These are phyloP conservation scores for Heliconius hewitsoni DNA, from an alignment of 1,140 invertebrate species.

Conservation along the genomic window DNA sequence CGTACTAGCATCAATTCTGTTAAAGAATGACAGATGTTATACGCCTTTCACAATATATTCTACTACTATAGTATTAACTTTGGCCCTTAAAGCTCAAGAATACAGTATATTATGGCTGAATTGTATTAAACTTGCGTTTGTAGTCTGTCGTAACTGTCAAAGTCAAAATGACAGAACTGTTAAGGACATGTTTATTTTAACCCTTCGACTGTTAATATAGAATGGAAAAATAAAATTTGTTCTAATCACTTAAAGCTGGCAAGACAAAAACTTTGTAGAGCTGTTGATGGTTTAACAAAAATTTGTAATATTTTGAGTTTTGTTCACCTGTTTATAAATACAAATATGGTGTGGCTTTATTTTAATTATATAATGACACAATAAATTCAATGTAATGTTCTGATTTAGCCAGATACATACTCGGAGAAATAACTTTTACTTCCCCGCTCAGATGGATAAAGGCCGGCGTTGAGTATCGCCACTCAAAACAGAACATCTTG, in stretches of 20 bases:
- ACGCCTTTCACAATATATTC: conserved; percentile 63
- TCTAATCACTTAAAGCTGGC: conserved; percentile 8
- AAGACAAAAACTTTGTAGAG: conserved; percentile 2
- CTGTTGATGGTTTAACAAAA: no score
- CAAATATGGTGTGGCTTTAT: no score
- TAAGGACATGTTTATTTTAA: conserved; percentile 68
- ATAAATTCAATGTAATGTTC: no score
- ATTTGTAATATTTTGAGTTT: no score
- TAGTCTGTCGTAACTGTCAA: conserved; percentile 60
- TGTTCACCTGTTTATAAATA: no score
- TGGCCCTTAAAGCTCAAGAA: background rate
- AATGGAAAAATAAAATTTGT: conserved; percentile 49
- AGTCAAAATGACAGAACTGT: conserved; percentile 63
- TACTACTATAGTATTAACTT: conserved; percentile 27
- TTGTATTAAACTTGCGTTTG: background rate
- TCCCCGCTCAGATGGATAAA: no score
- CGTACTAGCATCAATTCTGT: conserved; percentile 75
- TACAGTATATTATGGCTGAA: background rate
- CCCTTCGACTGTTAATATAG: conserved; percentile 66
- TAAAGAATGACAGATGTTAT: conserved; percentile 78
- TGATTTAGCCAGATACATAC: no score
- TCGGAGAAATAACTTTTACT: no score
- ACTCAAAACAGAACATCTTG: no score
- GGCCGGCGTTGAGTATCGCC: no score
- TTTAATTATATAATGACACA: no score